A percentile compares a stretch with the other conserved stretches of the same genome.
Conservation (phyloP, 1,140 invertebrate genomes). For the Tetramorium parvispinum region DNA sequence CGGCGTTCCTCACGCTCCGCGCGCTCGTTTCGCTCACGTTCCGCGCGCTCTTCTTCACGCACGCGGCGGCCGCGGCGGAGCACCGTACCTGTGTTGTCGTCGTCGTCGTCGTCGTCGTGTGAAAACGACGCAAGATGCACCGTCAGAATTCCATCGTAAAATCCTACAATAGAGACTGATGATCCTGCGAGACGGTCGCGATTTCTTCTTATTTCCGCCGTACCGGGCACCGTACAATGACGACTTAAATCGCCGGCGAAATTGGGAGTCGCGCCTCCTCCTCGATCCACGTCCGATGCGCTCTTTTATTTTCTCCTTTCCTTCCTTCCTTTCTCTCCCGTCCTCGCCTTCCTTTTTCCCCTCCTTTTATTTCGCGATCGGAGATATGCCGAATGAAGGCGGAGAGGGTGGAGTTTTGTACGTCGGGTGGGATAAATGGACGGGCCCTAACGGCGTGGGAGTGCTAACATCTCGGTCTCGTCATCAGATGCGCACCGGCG, state of each 20-base stretch:
- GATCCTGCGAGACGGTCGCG: constrained; percentile 67
- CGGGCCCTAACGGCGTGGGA: constrained; percentile 48
- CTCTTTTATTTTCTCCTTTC: neutral
- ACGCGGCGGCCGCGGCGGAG: neutral
- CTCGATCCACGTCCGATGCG: neutral
- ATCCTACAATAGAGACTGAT: constrained; percentile 67
- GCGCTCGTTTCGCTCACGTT: too few species aligned
- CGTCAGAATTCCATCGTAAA: constrained; percentile 70
- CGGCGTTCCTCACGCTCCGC: neutral
- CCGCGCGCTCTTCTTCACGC: neutral
- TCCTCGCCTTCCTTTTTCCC: neutral
- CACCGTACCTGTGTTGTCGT: constrained; percentile 2
- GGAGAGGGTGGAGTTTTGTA: constrained; percentile 46
- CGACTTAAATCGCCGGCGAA: constrained; percentile 33
- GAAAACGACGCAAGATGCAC: constrained; percentile 65
- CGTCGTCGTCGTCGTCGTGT: neutral
- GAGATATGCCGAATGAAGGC: constrained; percentile 56
- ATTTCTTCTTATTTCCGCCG: constrained; percentile 68
- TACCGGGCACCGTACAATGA: constrained; percentile 46
- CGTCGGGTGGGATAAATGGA: constrained; percentile 46
- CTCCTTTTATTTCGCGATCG: constrained; percentile 45
- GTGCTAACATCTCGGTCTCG: constrained; percentile 50
- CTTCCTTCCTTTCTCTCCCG: neutral
- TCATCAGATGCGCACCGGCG: constrained; percentile 52
- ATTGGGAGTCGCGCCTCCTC: constrained; percentile 46